phyloP scores from a whole-genome alignment of 2,888 invertebrate genomes.

The Amorpha juglandis region DNA sequence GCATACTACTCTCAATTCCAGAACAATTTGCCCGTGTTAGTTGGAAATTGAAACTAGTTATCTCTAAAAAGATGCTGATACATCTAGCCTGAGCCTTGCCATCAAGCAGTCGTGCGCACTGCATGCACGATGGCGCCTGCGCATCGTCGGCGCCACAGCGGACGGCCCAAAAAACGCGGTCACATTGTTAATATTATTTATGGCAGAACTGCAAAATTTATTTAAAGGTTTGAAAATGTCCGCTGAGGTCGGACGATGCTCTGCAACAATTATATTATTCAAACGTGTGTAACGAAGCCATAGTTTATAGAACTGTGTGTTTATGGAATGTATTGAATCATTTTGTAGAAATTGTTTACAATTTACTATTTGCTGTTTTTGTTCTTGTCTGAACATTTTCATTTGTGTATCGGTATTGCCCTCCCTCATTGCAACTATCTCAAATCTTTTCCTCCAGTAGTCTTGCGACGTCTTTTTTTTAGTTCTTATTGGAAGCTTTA shows the following conservation, averaged over 20 bases:
- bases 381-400: conserved; percentile 13
- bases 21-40: neutral
- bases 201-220: conserved; percentile 76
- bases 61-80: neutral
- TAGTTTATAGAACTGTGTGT: neutral
- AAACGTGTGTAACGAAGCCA: neutral
- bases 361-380: neutral
- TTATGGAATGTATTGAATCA: neutral
- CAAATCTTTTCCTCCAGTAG: conserved; percentile 59
- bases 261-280: conserved; percentile 38
- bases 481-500: conserved; percentile 40
- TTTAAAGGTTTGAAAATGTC: conserved; percentile 81
- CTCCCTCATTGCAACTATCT: conserved; percentile 43
- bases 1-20: neutral
- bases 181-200: conserved; percentile 75
- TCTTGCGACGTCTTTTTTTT: conserved; percentile 59
- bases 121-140: conserved; percentile 44
- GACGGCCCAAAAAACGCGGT: conserved; percentile 78
- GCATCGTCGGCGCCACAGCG: conserved; percentile 66
- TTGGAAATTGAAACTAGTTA: neutral
- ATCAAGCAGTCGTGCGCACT: conserved; percentile 38
- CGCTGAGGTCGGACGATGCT: conserved; percentile 68
- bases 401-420: conserved; percentile 36
- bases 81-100: neutral
- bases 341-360: neutral